Percentiles rank a stretch among this genome's conserved stretches.
Conservation (phyloP, 2,888 invertebrate species). For the Diarsia brunnea region DNA sequence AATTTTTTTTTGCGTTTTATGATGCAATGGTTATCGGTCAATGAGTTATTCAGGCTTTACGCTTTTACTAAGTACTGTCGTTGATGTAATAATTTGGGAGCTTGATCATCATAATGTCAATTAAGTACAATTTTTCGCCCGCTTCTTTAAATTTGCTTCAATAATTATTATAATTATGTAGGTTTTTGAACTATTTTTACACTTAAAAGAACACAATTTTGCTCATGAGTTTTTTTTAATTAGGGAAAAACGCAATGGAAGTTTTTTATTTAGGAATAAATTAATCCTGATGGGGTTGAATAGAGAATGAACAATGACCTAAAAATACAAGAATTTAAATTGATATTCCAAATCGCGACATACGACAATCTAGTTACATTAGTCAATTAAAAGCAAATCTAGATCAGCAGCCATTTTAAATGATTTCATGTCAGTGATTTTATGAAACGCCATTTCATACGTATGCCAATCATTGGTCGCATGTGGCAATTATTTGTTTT, state of each 20-base stretch:
- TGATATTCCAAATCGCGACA: constrained; percentile 7
- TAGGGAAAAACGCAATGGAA: not conserved
- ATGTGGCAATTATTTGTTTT: constrained; percentile 38
- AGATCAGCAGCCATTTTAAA: constrained; percentile 54
- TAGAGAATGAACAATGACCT: not conserved
- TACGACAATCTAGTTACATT: constrained; percentile 27
- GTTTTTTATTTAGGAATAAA: too few relatives aligned
- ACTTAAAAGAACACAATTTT: not conserved
- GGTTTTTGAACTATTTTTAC: too few relatives aligned
- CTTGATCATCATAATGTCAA: not conserved
- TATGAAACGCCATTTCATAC: constrained; percentile 42
- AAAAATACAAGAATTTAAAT: constrained; percentile 15
- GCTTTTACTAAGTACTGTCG: constrained; percentile 45
- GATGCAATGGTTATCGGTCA: constrained; percentile 47
- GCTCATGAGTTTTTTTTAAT: not conserved
- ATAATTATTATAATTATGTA: too few relatives aligned
- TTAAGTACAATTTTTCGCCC: not conserved
- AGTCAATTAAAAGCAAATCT: constrained; percentile 53
- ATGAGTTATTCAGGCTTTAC: constrained; percentile 37
- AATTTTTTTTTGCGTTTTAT: constrained; percentile 50
- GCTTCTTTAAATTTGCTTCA: too few relatives aligned
- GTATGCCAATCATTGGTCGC: constrained; percentile 20
- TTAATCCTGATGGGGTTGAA: not conserved
- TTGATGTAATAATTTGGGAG: constrained; percentile 38
- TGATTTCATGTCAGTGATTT: constrained; percentile 26